Conservation (phyloP, 2,888 invertebrate species). For the Nasonovia ribisnigri region DNA sequence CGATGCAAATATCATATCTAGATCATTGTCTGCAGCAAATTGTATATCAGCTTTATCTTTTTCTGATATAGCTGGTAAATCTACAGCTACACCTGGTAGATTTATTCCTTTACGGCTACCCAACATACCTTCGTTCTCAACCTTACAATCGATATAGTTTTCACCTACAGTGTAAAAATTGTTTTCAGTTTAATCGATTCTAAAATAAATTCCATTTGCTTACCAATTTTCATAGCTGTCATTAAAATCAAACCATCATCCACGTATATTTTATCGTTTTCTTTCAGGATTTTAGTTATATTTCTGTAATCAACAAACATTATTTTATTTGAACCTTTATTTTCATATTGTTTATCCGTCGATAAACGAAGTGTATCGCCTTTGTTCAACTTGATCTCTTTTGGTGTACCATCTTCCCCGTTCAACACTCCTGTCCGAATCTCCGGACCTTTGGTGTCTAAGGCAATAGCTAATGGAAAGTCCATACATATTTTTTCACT, state of each 20-base stretch:
- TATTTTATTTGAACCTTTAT: constrained; percentile 72
- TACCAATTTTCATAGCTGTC: constrained; percentile 73
- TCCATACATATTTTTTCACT: constrained; percentile 69
- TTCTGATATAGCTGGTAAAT: constrained; percentile 29
- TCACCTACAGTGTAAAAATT: not conserved
- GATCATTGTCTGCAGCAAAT: constrained; percentile 1
- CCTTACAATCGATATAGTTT: constrained; percentile 21
- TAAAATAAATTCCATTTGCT: not conserved
- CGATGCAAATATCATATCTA: constrained; percentile 40
- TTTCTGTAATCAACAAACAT: constrained; percentile 76
- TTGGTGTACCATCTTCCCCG: constrained; percentile 68
- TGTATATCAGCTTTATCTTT: constrained; percentile 22
- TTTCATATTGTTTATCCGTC: constrained; percentile 72
- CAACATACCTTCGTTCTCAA: constrained; percentile 35
- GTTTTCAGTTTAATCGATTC: not conserved
- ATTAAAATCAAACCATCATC: constrained; percentile 77
- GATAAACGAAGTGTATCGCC: constrained; percentile 73
- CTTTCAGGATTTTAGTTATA: constrained; percentile 73
- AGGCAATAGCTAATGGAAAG: constrained; percentile 74
- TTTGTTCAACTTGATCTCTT: constrained; percentile 73
- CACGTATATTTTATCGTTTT: constrained; percentile 73
- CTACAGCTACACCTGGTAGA: constrained; percentile 29
- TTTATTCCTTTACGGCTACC: constrained; percentile 48
- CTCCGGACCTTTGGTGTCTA: constrained; percentile 78
- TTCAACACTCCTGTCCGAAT: constrained; percentile 75